These are phyloP conservation scores for Cisticola juncidis DNA, from an alignment of 2,113 vertebrate genomes.

Conservation along the genomic window DNA sequence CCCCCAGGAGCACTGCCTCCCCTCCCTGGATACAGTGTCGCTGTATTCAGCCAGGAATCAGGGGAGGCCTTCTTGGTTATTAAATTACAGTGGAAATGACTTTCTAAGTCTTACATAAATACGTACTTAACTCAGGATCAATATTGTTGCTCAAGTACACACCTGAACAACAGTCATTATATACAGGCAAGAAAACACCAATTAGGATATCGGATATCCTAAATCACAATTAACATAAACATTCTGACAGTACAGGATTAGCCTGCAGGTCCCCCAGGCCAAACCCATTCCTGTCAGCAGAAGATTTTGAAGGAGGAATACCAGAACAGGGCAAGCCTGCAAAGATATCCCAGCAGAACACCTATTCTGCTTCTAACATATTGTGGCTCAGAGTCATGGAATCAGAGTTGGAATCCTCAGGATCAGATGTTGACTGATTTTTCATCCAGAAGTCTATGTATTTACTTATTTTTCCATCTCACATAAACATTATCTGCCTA, in stretches of 20 bases:
- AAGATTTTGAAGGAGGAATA: not conserved
- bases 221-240: not conserved
- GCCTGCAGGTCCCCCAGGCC: not conserved
- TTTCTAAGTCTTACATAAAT: conserved; percentile 23
- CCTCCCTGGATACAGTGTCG: not conserved
- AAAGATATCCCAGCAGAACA: not conserved
- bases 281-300: not conserved
- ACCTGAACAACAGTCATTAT: conserved; percentile 28
- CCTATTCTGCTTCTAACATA: not conserved
- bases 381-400: not conserved
- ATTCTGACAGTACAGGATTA: not conserved
- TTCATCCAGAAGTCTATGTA: not conserved
- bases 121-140: not conserved
- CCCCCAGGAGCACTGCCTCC: not conserved
- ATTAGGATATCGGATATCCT: not conserved
- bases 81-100: not conserved
- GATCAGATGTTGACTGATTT: not conserved
- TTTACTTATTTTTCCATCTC: not conserved
- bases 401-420: not conserved
- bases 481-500: not conserved
- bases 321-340: not conserved
- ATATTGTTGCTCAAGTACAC: not conserved
- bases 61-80: not conserved
- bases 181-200: conserved; percentile 20
- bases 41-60: not conserved